phyloP scores from a whole-genome alignment of 2,888 invertebrate genomes.

The Nomada fabriciana region DNA sequence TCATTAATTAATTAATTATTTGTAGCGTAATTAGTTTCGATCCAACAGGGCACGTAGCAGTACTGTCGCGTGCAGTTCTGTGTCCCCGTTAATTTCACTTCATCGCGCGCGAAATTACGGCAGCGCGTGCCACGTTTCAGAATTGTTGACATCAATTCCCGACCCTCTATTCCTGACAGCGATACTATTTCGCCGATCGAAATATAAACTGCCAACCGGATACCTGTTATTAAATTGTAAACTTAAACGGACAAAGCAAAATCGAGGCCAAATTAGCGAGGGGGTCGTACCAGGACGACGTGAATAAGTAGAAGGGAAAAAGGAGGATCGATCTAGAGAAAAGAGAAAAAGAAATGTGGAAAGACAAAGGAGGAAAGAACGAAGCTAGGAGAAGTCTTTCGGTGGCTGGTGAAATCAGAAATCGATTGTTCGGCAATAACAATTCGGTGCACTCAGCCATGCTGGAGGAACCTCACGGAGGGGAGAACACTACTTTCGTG shows the following conservation, averaged over 20 bases:
- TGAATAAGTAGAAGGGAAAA: not conserved
- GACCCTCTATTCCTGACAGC: constrained; percentile 7
- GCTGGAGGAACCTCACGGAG: constrained; percentile 54
- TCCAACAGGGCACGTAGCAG: constrained; percentile 29
- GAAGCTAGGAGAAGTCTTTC: constrained; percentile 52
- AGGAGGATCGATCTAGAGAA: not conserved
- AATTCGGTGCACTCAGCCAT: constrained; percentile 75
- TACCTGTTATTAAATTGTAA: not conserved
- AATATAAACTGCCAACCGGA: not conserved
- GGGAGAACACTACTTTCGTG: constrained; percentile 74
- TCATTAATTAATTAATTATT: constrained; percentile 71
- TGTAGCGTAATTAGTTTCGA: constrained; percentile 67
- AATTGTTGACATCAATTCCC: constrained; percentile 11
- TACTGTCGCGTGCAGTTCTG: constrained; percentile 42
- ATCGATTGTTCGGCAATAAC: constrained; percentile 78
- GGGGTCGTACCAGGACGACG: not conserved
- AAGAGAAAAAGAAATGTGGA: no score
- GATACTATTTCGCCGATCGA: not conserved
- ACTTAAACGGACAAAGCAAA: constrained; percentile 3
- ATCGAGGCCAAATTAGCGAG: constrained; percentile 19
- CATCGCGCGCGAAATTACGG: constrained; percentile 20
- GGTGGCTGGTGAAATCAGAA: constrained; percentile 68
- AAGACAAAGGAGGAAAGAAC: constrained; percentile 18
- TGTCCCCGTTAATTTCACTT: constrained; percentile 17
- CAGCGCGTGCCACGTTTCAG: constrained; percentile 8